Conservation (phyloP, 2,888 invertebrate genomes). For the Arenicola marina region DNA sequence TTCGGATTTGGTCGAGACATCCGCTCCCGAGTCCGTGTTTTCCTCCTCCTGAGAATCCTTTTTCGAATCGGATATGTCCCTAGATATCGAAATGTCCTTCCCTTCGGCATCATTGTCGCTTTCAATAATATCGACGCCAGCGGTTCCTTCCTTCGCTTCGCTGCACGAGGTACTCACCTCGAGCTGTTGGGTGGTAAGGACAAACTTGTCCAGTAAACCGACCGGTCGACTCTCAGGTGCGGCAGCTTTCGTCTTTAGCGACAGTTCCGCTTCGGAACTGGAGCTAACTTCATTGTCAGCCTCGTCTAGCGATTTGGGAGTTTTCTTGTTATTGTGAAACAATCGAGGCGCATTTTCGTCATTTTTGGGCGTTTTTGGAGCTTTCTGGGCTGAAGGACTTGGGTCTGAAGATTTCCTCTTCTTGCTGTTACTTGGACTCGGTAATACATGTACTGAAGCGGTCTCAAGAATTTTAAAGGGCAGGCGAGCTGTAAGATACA, state of each 20-base stretch:
- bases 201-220: conserved; percentile 38
- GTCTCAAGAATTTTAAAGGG: neutral
- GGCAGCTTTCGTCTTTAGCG: neutral
- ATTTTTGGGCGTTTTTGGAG: conserved; percentile 3
- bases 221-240: neutral
- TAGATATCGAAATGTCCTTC: no score
- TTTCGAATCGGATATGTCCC: no score
- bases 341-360: neutral
- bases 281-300: conserved; percentile 33
- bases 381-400: no score
- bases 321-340: neutral
- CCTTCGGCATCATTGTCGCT: neutral
- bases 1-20: no score
- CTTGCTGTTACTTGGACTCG: neutral
- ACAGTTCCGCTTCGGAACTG: conserved; percentile 21
- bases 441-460: neutral
- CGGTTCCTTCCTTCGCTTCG: no score
- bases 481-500: neutral
- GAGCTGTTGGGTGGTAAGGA: conserved; percentile 32
- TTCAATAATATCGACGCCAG: conserved; percentile 2
- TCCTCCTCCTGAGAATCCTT: no score
- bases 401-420: conserved; percentile 6
- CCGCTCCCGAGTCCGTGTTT: no score
- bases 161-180: conserved; percentile 32
- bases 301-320: neutral